Evolutionary conservation across 2,888 invertebrate genomes (phyloP), one percentile per base, ranked within the genome.

Genomic region (Ormyrus pomaceus): DNA sequence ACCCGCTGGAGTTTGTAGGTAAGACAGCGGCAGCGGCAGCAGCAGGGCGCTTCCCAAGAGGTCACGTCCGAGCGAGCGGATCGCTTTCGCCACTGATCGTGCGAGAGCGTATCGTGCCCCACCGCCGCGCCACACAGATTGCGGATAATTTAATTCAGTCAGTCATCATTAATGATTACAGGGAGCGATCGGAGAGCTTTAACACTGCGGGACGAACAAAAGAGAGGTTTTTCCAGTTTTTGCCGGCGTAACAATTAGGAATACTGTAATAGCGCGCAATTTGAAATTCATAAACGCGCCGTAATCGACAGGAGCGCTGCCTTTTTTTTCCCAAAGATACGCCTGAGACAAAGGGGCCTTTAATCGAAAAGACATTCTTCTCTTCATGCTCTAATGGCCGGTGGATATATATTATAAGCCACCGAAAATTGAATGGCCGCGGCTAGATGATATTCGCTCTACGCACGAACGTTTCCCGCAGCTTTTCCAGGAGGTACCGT

Each of bases 111-210:
- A 34, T 85, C 86, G 82, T 13, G 77, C 77, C 82, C 83, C 73
- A 71, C 80, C 85, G 34, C 34, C 34, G 87, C 86, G 87, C 51
- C 8, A 34, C 34, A 19, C 64, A 66, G 81, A 88, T 89, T 88
- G 88, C 83, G 82, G 88, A 87, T 89, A 88, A 90, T 89, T 88
- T 87, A 87, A 89, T 87, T 89, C 89, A 88, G 87, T 87, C 87
- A 87, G 86, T 87, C 84, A 85, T 87, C 87, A 79, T 85, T 87
- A 87, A 86, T 86, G 88, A 89, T 88, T 87, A 87, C 34, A 65
- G 56, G 55, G 69, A 59, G 65, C 53, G 69, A 72, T 10, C 65
- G 51, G 46, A 46, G 51, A 53, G 61, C 56, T 58, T 70, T 51
- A 45, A 61, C 51, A 19, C 56, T 58, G 9, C 19, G 13, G 13